Percentiles rank a stretch among this genome's conserved stretches.
Evolutionary conservation across 2,888 invertebrate species (phyloP).

Genomic region (Lepidocyrtoides sp.): DNA sequence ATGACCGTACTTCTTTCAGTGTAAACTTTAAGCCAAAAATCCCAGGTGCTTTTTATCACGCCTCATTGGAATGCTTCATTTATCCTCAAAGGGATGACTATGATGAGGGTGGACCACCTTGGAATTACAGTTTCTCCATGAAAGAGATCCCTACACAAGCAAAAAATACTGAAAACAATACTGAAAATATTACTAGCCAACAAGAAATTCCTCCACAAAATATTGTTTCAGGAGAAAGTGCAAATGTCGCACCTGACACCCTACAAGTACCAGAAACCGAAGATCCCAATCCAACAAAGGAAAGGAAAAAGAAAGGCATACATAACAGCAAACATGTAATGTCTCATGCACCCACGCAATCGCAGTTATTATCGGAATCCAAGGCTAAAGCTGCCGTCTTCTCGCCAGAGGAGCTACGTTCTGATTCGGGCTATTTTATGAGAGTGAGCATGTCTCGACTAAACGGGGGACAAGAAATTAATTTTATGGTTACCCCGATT

Average conservation of each 20-base stretch:
- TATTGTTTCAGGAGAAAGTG: neutral
- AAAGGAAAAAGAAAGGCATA: neutral
- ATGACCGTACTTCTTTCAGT: conserved; percentile 48
- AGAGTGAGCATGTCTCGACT: conserved; percentile 54
- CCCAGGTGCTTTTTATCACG: conserved; percentile 81
- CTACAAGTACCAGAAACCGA: neutral
- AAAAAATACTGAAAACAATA: neutral
- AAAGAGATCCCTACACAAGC: too few relatives aligned
- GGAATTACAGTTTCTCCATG: conserved; percentile 62
- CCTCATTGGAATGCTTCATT: conserved; percentile 80
- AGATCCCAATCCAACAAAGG: neutral
- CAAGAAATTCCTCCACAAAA: neutral
- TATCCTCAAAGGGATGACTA: conserved; percentile 78
- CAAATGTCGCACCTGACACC: neutral
- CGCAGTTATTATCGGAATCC: neutral
- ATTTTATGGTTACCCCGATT: conserved; percentile 56
- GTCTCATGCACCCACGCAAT: neutral
- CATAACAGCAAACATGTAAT: neutral
- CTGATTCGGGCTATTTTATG: conserved; percentile 53
- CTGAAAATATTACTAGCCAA: neutral
- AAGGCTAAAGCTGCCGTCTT: neutral
- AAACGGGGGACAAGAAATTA: conserved; percentile 48
- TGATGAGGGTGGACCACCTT: conserved; percentile 78
- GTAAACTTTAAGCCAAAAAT: conserved; percentile 78
- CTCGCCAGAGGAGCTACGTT: neutral